Conservation (phyloP, 2,113 vertebrate genomes). For the Paralichthys olivaceus region DNA sequence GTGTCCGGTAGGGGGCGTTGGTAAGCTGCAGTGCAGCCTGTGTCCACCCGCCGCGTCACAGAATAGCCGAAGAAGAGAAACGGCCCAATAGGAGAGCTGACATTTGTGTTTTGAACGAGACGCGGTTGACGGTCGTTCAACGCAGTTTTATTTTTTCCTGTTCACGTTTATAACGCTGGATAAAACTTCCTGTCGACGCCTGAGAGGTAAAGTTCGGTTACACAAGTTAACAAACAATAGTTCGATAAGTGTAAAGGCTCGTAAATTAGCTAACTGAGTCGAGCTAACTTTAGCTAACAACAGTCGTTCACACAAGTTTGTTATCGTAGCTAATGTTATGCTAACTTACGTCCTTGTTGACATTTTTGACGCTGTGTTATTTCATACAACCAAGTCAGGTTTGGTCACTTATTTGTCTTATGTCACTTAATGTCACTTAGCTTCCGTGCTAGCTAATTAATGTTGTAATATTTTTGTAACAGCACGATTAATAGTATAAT, state of each 20-base stretch:
- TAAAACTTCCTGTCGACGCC: background rate
- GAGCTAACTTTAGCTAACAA: conserved; percentile 10
- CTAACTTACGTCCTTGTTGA: background rate
- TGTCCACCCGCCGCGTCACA: background rate
- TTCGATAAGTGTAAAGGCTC: background rate
- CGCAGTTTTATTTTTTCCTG: conserved; percentile 4
- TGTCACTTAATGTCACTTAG: background rate
- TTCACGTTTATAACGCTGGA: background rate
- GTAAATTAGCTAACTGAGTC: background rate
- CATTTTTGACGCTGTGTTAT: background rate
- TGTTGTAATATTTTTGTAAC: too few species aligned
- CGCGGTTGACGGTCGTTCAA: conserved; percentile 58
- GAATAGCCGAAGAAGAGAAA: conserved; percentile 53
- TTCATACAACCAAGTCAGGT: background rate
- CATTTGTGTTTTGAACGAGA: conserved; percentile 72
- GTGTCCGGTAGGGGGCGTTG: conserved; percentile 19
- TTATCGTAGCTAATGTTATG: background rate
- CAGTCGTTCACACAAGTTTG: background rate
- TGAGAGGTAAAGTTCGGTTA: conserved; percentile 32
- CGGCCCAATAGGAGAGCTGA: conserved; percentile 62
- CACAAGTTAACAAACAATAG: background rate
- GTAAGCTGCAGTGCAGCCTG: rapidly evolving
- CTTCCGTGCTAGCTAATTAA: background rate
- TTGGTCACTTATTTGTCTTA: background rate
- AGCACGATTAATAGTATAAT: background rate